phyloP scores from a whole-genome alignment of 2,888 invertebrate genomes.

The Sesia apiformis region DNA sequence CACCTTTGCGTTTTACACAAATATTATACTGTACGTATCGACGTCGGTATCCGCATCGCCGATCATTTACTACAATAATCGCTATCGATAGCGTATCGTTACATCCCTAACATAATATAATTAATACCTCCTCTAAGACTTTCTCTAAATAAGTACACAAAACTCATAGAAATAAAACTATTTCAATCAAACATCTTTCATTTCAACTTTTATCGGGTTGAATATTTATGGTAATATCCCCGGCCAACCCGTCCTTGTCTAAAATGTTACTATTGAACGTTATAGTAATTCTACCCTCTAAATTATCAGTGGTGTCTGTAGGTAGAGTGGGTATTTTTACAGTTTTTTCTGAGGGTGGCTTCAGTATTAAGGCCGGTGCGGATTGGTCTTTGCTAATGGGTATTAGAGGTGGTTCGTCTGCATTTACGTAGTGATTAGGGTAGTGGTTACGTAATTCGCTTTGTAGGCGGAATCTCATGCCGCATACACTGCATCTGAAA shows the following conservation, averaged over 20 bases:
- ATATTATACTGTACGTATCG: too few relatives aligned
- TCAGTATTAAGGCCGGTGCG: background rate
- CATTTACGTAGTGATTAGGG: constrained; percentile 48
- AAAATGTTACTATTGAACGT: constrained; percentile 33
- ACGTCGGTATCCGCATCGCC: too few relatives aligned
- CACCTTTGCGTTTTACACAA: too few relatives aligned
- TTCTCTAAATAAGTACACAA: too few relatives aligned
- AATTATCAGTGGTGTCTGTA: constrained; percentile 9
- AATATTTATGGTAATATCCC: constrained; percentile 50
- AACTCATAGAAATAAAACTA: too few relatives aligned
- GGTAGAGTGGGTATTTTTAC: constrained; percentile 4
- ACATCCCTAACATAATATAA: too few relatives aligned
- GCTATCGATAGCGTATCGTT: too few relatives aligned
- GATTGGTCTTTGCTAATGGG: background rate
- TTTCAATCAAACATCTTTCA: background rate
- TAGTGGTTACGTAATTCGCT: constrained; percentile 62
- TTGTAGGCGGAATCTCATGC: constrained; percentile 45
- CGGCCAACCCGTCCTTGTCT: constrained; percentile 38
- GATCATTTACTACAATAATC: too few relatives aligned
- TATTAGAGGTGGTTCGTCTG: constrained; percentile 7
- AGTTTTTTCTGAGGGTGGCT: constrained; percentile 1
- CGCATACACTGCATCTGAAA: constrained; percentile 58
- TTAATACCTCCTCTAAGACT: too few relatives aligned
- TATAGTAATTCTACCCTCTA: constrained; percentile 35
- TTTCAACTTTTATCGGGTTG: constrained; percentile 25